Percentiles rank a stretch among this genome's conserved stretches.
Conservation (phyloP, 1,140 invertebrate species). For the Drosophila ficusphila region DNA sequence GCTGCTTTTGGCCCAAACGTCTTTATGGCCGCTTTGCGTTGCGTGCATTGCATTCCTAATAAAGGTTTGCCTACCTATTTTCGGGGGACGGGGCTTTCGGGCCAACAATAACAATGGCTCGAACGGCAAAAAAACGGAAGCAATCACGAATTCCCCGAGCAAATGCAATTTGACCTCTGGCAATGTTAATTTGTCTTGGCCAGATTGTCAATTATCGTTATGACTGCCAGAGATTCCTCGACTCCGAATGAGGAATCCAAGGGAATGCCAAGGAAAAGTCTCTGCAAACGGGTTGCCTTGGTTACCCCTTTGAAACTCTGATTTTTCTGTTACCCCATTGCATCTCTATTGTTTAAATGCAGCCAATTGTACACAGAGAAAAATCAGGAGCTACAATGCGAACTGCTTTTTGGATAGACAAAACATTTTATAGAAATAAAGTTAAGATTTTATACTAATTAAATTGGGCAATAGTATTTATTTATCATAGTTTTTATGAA, state of each 20-base stretch:
- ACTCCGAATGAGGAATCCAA: neutral
- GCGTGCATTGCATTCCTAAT: slow-evolving; percentile 69
- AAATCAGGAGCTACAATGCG: too few relatives aligned
- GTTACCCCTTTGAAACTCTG: neutral
- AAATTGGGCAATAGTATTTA: too few relatives aligned
- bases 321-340: too few relatives aligned
- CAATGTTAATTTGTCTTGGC: slow-evolving; percentile 59
- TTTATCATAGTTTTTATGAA: too few relatives aligned
- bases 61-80: slow-evolving; percentile 27
- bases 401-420: too few relatives aligned
- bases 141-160: slow-evolving; percentile 62
- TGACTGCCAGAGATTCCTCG: slow-evolving; percentile 15
- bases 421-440: neutral
- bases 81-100: neutral
- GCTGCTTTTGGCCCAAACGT: slow-evolving; percentile 58
- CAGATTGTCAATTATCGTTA: slow-evolving; percentile 45
- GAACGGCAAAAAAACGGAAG: slow-evolving; percentile 63
- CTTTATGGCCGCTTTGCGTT: slow-evolving; percentile 64
- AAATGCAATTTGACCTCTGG: slow-evolving; percentile 48
- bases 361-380: neutral
- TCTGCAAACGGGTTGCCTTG: neutral
- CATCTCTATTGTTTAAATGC: slow-evolving; percentile 3
- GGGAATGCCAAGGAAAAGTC: neutral
- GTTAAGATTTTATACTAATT: neutral
- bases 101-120: slow-evolving; percentile 5